Evolutionary conservation across 2,797 vertebrate species (phyloP), one percentile per base, ranked within the genome.

Genomic region (Bovichtus diacanthus): DNA sequence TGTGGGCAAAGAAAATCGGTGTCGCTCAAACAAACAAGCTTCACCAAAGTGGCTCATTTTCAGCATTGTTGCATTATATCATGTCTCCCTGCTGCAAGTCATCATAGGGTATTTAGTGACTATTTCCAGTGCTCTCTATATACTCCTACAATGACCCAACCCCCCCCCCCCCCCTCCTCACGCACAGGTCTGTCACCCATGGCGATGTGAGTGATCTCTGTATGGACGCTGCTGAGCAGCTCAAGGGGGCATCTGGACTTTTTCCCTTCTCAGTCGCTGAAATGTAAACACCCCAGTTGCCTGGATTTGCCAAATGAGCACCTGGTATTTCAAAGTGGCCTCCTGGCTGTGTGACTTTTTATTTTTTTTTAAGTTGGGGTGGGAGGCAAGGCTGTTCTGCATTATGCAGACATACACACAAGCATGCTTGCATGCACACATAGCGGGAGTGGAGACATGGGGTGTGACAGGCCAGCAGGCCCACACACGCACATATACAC

Each of bases 261-360:
- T 95, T 90, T 94, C 93, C 85, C 84, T 69, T 91, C 92, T 90
- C 88, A 92, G 88, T 91, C 76, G 85, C 81, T 93, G 92, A 94
- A 94, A 95, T 94, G 90, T 95, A 94, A 95, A 94, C 92, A 94
- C 86, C 85, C 85, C 82, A 87, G 92, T 92, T 81, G 91, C 90
- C 92, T 93, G 93, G 92, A 91, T 92, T 93, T 92, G 88, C 92
- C 90, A 93, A 92, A 93, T 88, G 87, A 93, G 92, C 94, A 94
- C 93, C 92, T 93, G 92, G 94, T 93, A 90, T 93, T 93, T 94
- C 92, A 94, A 94, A 94, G 93, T 94, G 87, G 87, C 86, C 91
- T 92, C 89, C 86, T 87, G 88, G 83, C 87, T 93, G 83, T 93
- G 82, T 75, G 88, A 91, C 80, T 84, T 86, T 91, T 86, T 83